Percentiles rank a stretch among this genome's conserved stretches.
These are phyloP conservation scores for Pristiophorus japonicus DNA, from an alignment of 2,113 vertebrate genomes.

Conservation along the genomic window DNA sequence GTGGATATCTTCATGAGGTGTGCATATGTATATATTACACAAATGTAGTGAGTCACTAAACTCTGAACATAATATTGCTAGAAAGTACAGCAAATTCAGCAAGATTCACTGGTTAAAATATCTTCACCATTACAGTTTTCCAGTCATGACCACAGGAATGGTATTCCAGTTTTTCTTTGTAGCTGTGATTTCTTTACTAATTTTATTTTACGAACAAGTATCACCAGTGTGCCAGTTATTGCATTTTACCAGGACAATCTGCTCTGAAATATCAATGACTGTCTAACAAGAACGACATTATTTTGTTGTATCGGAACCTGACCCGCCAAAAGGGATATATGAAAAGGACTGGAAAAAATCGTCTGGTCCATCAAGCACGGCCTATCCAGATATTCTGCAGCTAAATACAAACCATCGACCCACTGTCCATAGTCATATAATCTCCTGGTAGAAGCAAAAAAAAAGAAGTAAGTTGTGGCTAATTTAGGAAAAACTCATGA, in stretches of 20 bases:
- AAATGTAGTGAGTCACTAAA: too few species aligned
- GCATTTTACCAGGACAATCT: neutral
- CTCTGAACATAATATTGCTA: neutral
- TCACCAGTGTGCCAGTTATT: neutral
- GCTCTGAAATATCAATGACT: neutral
- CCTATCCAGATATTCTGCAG: neutral
- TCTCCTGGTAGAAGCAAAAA: neutral
- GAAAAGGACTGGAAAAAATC: neutral
- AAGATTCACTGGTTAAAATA: neutral
- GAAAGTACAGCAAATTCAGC: neutral
- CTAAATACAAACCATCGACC: neutral
- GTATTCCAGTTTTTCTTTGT: neutral
- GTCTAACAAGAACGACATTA: neutral
- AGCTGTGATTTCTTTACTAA: neutral
- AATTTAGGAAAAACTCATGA: neutral
- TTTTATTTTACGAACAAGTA: neutral
- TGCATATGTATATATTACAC: too few species aligned
- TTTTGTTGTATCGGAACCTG: neutral
- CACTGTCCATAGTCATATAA: neutral
- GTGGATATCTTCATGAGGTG: too few species aligned
- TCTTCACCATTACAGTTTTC: neutral
- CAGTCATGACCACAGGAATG: neutral
- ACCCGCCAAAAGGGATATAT: neutral
- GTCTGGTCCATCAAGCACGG: neutral
- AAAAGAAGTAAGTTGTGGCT: neutral